Conservation (phyloP, 2,797 vertebrate genomes). For the Pantherophis vulpinus region DNA sequence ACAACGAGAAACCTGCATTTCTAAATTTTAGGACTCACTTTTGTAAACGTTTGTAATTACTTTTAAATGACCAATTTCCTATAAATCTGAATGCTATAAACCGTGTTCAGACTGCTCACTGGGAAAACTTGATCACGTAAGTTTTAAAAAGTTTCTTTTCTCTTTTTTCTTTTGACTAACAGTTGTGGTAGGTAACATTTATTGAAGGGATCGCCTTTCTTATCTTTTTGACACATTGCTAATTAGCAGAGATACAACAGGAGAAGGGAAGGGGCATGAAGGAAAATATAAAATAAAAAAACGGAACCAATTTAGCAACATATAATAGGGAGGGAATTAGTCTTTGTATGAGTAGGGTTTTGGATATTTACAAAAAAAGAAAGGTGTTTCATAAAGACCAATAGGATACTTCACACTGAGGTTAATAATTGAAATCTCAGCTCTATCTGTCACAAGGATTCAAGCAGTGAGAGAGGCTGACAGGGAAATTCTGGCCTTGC, state of each 20-base stretch:
- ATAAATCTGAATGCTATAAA: slow-evolving; percentile 49
- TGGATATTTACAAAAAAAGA: slow-evolving; percentile 34
- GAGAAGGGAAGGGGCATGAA: slow-evolving; percentile 33
- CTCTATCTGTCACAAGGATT: slow-evolving; percentile 37
- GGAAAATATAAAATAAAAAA: slow-evolving; percentile 39
- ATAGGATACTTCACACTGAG: slow-evolving; percentile 30
- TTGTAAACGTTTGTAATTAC: slow-evolving; percentile 53
- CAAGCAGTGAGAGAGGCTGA: slow-evolving; percentile 27
- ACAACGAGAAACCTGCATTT: slow-evolving; percentile 2
- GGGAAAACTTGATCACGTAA: slow-evolving; percentile 21
- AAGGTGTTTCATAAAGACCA: slow-evolving; percentile 40
- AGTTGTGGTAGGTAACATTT: slow-evolving; percentile 40
- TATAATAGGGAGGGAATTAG: slow-evolving; percentile 38
- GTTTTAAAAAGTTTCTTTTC: slow-evolving; percentile 7
- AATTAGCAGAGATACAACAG: slow-evolving; percentile 53
- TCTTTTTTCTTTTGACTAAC: slow-evolving; percentile 34
- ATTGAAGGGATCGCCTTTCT: slow-evolving; percentile 32
- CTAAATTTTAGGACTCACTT: slow-evolving; percentile 43
- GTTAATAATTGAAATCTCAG: slow-evolving; percentile 35
- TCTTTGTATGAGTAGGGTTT: slow-evolving; percentile 44
- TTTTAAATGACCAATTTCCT: slow-evolving; percentile 49
- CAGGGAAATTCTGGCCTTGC: slow-evolving; percentile 28
- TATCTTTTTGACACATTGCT: slow-evolving; percentile 45
- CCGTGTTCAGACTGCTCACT: slow-evolving; percentile 19
- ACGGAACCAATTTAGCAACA: slow-evolving; percentile 24